Evolutionary conservation across 2,113 vertebrate species (phyloP).

Genomic region (Gymnorhina tibicen): DNA sequence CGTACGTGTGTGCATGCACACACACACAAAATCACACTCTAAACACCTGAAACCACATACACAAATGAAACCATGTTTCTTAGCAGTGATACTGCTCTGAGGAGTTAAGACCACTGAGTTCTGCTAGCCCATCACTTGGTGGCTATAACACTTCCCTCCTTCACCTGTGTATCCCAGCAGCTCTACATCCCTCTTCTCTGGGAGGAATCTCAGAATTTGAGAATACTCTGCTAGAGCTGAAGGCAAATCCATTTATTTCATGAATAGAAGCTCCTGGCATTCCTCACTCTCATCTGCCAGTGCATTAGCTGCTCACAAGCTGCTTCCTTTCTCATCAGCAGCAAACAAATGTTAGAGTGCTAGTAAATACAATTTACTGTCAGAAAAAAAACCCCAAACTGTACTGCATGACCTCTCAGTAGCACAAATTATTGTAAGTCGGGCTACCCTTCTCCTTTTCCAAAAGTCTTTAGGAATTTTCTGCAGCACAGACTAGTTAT

Average conservation of each 20-base stretch:
- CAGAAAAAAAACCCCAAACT: background rate
- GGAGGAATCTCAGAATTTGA: background rate
- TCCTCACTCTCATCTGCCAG: background rate
- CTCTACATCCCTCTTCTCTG: background rate
- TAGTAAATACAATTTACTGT: background rate
- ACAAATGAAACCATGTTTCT: background rate
- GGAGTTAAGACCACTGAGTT: background rate
- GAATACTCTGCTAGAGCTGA: background rate
- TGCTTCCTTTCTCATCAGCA: background rate
- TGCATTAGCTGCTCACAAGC: background rate
- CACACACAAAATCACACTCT: background rate
- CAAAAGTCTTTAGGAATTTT: background rate
- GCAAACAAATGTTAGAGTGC: background rate
- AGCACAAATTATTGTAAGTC: background rate
- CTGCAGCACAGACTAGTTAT: background rate
- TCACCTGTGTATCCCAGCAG: background rate
- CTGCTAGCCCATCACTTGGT: background rate
- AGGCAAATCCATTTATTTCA: background rate
- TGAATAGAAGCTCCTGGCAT: background rate
- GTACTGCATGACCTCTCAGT: background rate
- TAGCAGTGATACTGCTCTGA: background rate
- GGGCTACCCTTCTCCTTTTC: background rate
- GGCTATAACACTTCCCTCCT: background rate
- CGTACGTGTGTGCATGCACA: fast-evolving
- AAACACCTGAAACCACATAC: background rate